Conservation (phyloP, 2,797 vertebrate genomes). For the Clarias laeviceps region DNA sequence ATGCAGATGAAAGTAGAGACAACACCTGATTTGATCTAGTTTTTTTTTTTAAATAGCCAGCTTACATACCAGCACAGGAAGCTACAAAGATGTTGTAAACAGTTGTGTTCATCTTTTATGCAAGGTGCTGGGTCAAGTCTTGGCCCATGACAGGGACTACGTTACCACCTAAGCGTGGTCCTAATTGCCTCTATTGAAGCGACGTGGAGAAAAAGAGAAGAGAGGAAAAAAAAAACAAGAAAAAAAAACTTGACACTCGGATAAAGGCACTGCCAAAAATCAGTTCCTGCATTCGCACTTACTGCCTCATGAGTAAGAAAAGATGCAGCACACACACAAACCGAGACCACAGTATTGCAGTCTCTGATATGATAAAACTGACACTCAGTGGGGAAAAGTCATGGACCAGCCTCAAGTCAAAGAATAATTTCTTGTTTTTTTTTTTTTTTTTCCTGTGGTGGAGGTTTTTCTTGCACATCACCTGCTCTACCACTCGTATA, state of each 20-base stretch:
- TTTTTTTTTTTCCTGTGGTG: background rate
- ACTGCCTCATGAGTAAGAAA: background rate
- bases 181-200: conserved; percentile 10
- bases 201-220: background rate
- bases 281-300: background rate
- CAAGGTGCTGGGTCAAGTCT: conserved; percentile 25
- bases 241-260: background rate
- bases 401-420: background rate
- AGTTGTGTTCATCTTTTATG: background rate
- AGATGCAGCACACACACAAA: background rate
- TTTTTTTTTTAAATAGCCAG: background rate
- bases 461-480: background rate
- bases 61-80: background rate
- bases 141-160: conserved; percentile 60
- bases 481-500: background rate
- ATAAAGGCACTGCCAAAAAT: background rate
- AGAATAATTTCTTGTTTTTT: background rate
- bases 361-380: background rate
- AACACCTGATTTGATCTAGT: too few species aligned
- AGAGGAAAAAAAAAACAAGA: background rate
- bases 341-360: background rate
- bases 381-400: too few species aligned
- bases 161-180: conserved; percentile 62
- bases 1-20: too few species aligned
- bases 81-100: background rate